Conservation (phyloP, 2,113 vertebrate genomes). For the Psettodes erumei region DNA sequence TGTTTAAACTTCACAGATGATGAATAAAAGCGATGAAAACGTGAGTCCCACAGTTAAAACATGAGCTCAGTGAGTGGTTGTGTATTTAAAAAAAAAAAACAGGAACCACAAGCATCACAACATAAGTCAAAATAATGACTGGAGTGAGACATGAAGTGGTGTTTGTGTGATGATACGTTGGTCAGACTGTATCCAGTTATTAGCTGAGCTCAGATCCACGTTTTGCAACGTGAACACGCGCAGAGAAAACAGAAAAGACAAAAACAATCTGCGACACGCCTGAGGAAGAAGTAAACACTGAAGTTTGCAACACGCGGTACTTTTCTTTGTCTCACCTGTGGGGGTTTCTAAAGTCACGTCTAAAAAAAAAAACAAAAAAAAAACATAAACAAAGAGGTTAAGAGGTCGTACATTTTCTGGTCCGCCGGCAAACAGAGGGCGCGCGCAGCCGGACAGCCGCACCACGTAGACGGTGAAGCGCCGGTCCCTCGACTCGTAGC, state of each 20-base stretch:
- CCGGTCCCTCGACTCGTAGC: slow-evolving; percentile 91
- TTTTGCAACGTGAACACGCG: not conserved
- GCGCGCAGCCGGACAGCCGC: slow-evolving; percentile 88
- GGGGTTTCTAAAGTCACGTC: too few species aligned
- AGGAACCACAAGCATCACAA: too few species aligned
- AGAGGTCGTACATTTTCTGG: slow-evolving; percentile 83
- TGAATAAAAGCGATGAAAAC: too few species aligned
- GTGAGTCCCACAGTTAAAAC: too few species aligned
- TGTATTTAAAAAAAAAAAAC: too few species aligned
- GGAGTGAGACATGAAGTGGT: too few species aligned
- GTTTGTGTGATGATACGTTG: not conserved
- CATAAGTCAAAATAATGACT: too few species aligned
- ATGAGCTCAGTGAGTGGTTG: too few species aligned
- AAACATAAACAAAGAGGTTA: not conserved
- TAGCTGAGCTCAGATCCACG: not conserved
- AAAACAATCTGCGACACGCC: too few species aligned
- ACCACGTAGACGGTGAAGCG: slow-evolving; percentile 91
- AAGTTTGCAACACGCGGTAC: too few species aligned
- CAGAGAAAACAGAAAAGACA: not conserved
- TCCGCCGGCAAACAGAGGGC: slow-evolving; percentile 86
- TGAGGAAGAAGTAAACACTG: not conserved
- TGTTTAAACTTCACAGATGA: too few species aligned
- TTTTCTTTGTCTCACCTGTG: not conserved
- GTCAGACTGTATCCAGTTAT: not conserved
- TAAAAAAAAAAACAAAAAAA: too few species aligned